Evolutionary conservation across 2,797 vertebrate genomes (phyloP).

Genomic region (Adelosebastes latens): DNA sequence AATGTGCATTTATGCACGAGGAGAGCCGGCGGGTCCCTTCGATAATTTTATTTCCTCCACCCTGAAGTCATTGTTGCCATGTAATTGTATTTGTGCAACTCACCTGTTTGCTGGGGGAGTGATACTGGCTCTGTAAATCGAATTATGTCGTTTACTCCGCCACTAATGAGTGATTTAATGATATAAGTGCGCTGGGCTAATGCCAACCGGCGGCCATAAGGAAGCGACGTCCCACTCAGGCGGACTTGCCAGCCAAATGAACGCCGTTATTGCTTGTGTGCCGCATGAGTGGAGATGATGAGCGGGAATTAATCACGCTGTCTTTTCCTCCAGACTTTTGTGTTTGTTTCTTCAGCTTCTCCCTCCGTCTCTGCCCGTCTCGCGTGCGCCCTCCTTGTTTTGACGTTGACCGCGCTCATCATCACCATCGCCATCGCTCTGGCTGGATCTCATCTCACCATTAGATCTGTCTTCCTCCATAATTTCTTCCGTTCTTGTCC

Average conservation of each 20-base stretch:
- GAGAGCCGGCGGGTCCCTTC: conserved; percentile 23
- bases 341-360: conserved; percentile 35
- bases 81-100: conserved; percentile 77
- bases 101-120: conserved; percentile 79
- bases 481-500: neutral
- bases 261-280: conserved; percentile 80
- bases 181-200: conserved; percentile 80
- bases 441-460: conserved; percentile 17
- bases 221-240: conserved; percentile 77
- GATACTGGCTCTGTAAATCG: conserved; percentile 82
- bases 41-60: conserved; percentile 51
- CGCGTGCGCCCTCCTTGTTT: neutral
- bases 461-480: conserved; percentile 3
- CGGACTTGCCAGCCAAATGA: conserved; percentile 77
- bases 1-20: conserved; percentile 50
- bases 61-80: conserved; percentile 69
- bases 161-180: conserved; percentile 88
- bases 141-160: conserved; percentile 86
- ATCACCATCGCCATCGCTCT: conserved; percentile 3
- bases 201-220: conserved; percentile 79
- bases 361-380: neutral
- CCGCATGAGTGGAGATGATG: conserved; percentile 78
- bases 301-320: conserved; percentile 74
- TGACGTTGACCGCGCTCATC: neutral
- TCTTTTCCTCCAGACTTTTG: conserved; percentile 51